Base-by-base conservation (phyloP, 2,888 invertebrate species). In the Stenchaetothrips biformis region DNA sequence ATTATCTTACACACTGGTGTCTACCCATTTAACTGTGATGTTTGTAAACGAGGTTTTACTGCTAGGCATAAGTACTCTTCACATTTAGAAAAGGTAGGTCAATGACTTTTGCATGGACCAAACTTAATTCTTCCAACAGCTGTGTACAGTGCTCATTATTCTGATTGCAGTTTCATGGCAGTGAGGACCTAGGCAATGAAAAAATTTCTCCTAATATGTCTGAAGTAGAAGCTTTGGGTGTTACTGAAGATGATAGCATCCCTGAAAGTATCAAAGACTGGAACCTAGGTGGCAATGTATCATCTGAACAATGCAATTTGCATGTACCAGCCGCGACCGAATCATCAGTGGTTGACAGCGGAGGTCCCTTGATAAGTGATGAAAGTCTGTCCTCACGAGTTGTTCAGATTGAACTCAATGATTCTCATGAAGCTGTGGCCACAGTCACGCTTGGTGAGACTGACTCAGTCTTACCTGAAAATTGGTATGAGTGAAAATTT, bases 1-100 rank as follows among this genome's bases (percentile, higher is more conserved):
- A 84, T 88, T 82, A 86, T 83, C 49, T 78, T 83, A 6, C 84
- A 84, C 79, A 84, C 84, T 2, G 83, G 83, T 9, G 80, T 82
- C 13, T 83, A 83, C 78, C 83, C 83, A 2, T 82, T 81, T 77
- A 83, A 81, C 48, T 84, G 84, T 78, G 80, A 81, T 49, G 78
- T 78, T 9, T 84, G 84, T 59, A 82, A 82, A 49, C 82, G 83
- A 79, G 84, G 84, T 13, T 84, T 83, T 78, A 74, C 67, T 11
- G 67, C 67, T 11, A 7, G 67, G 11, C 67, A 74, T 21, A 74
- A 74, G 25, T 74, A 74, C 11, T 7, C 67, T 8, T 74, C 67
- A 9, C 67, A 74, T 25, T 74, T 74, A 25, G 67, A 74, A 25
- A 74, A 74, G 25, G 67, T 74, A 74, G 11, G 59, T 18, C 16